Evolutionary conservation across 2,888 invertebrate genomes (phyloP).

Genomic region (Diarsia brunnea): DNA sequence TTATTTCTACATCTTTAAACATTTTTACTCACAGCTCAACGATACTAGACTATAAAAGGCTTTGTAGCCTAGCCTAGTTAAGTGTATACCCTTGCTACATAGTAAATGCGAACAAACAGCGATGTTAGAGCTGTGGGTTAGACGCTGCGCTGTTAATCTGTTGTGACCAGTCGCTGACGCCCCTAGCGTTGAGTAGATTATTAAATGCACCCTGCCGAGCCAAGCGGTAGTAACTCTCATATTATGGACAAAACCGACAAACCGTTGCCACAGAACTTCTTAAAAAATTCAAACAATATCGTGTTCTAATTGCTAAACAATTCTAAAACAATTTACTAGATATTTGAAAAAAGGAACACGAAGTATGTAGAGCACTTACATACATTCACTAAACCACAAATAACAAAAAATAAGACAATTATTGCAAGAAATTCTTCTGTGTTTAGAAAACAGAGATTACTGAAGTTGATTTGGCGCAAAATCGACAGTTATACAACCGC

Average conservation of each 20-base stretch:
- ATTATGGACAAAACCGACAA: constrained; percentile 53
- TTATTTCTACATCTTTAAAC: background rate
- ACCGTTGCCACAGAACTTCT: constrained; percentile 40
- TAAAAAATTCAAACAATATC: constrained; percentile 16
- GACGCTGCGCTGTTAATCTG: constrained; percentile 53
- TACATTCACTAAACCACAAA: constrained; percentile 30
- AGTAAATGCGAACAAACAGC: constrained; percentile 38
- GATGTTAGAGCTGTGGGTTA: constrained; percentile 35
- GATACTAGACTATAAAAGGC: background rate
- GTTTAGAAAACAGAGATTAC: constrained; percentile 75
- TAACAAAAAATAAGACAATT: constrained; percentile 47
- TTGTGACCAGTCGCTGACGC: constrained; percentile 62
- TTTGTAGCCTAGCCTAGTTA: background rate
- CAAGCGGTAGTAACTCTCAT: constrained; percentile 54
- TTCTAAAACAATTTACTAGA: background rate
- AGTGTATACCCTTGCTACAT: constrained; percentile 15
- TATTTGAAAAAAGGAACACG: background rate
- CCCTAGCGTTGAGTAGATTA: constrained; percentile 80
- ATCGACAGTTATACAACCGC: constrained; percentile 71
- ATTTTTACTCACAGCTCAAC: background rate
- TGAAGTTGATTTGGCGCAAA: constrained; percentile 66
- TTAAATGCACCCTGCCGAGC: constrained; percentile 87
- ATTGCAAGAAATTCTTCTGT: constrained; percentile 58
- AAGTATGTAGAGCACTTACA: constrained; percentile 4
- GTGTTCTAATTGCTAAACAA: constrained; percentile 22